Conservation (phyloP, 1,140 invertebrate genomes). For the Drosophila cardini region DNA sequence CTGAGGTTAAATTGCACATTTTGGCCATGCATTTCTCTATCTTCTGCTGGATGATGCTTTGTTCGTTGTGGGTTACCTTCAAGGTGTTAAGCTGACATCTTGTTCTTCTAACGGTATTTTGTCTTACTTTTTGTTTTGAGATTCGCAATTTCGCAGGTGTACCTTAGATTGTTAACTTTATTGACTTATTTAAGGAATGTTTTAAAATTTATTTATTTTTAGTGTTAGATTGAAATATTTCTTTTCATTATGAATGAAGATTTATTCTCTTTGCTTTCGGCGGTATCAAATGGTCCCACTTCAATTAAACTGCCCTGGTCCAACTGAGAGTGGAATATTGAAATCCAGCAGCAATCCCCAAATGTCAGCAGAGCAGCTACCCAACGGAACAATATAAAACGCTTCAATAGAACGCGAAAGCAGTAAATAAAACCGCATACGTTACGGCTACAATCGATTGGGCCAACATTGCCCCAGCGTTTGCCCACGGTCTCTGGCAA, state of each 20-base stretch:
- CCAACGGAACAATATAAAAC: conserved; percentile 50
- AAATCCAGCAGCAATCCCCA: conserved; percentile 28
- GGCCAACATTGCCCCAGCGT: conserved; percentile 15
- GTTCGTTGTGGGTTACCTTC: conserved; percentile 50
- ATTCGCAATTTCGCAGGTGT: no score
- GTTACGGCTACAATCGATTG: conserved; percentile 60
- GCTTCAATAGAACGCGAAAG: conserved; percentile 49
- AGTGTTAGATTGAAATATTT: no score
- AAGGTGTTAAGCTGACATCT: conserved; percentile 68
- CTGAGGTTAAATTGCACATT: conserved; percentile 75
- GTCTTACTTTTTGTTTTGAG: not conserved
- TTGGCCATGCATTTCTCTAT: conserved; percentile 63
- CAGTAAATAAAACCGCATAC: conserved; percentile 65
- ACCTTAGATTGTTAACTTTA: not conserved
- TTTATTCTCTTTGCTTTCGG: conserved; percentile 20
- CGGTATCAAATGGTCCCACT: conserved; percentile 1
- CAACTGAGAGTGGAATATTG: conserved; percentile 28
- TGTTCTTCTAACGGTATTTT: conserved; percentile 23
- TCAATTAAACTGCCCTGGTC: conserved; percentile 11
- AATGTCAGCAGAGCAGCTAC: conserved; percentile 28
- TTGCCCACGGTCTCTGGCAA: conserved; percentile 51
- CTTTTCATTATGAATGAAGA: not conserved
- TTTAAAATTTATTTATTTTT: not conserved
- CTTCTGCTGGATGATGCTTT: conserved; percentile 45
- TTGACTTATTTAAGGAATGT: no score